Evolutionary conservation across 2,888 invertebrate species (phyloP), one percentile per base, ranked within the genome.

Genomic region (Epinotia brunnichana): DNA sequence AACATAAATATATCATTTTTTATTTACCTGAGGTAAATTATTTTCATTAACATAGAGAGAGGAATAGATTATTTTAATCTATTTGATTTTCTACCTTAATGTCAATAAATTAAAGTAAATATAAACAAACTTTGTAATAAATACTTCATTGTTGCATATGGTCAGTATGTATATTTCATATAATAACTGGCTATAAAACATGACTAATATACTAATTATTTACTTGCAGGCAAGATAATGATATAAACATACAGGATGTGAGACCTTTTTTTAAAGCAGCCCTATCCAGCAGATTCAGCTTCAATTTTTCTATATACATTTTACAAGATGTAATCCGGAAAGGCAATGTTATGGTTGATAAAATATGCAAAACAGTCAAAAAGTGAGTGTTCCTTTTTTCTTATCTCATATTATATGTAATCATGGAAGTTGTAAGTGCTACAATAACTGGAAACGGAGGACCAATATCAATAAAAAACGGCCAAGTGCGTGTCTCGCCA

Each of bases 301-400:
- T 82, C 75, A 87, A 83, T 74, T 88, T 85, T 74, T 80, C 84
- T n/a, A 78, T 90, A 71, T 76, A 77, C 67, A 80, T 87, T 66
- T 75, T 91, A 61, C 88, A 87, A 81, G 80, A 85, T 24, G 74
- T 87, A 17, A 75, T 89, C n/a, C 78, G 72, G 35, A 80, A 77
- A 74, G 80, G 81, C 21, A 76, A 78, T 74, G 74, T 75, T 54
- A 64, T 74, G 21, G 69, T 85, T 39, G 76, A 80, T 19, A 78
- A 74, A 17, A 54, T 24, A 68, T 73, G 78, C 51, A 61, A 74
- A 57, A 77, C 77, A 68, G 64, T 69, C 15, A 51, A 74, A 44
- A 82, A 82, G 86, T 87, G 77, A 83, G 84, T 82, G 21, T n/a
- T 13, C 39, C 39, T 61, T 48, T 53, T 66, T 17, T 61, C 35